Conservation (phyloP, 2,113 vertebrate species). For the Clarias gariepinus region DNA sequence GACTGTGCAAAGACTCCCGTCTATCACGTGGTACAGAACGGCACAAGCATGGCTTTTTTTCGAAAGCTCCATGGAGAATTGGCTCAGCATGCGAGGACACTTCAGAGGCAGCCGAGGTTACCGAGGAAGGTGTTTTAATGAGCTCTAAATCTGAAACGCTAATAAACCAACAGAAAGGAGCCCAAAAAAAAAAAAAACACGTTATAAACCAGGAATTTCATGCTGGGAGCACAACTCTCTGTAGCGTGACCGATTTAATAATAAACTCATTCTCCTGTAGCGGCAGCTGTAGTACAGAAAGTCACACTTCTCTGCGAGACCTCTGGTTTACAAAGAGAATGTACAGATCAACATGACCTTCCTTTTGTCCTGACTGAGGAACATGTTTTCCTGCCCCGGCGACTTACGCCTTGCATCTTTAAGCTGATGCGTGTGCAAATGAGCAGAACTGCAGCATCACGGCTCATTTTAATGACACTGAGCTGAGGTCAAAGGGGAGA, state of each 20-base stretch:
- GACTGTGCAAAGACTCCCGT: neutral
- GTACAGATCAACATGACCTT: neutral
- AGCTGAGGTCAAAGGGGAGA: slow-evolving; percentile 37
- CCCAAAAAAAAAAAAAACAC: slow-evolving; percentile 17
- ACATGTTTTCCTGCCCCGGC: neutral
- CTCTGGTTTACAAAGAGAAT: neutral
- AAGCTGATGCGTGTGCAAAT: neutral
- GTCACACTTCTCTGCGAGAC: neutral
- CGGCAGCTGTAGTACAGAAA: neutral
- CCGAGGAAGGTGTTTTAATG: slow-evolving; percentile 39
- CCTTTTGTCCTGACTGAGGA: neutral
- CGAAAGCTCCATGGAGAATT: neutral
- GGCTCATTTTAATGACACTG: slow-evolving; percentile 17
- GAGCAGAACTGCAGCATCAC: neutral
- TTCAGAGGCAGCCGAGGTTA: slow-evolving; percentile 12
- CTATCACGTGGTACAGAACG: no score
- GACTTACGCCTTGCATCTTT: neutral
- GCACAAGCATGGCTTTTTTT: neutral
- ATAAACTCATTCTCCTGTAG: slow-evolving; percentile 22
- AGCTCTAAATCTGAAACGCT: slow-evolving; percentile 40
- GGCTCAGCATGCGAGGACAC: slow-evolving; percentile 13
- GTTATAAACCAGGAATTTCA: slow-evolving; percentile 39
- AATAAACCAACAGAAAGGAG: slow-evolving; percentile 33
- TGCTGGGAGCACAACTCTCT: slow-evolving; percentile 47
- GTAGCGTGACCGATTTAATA: slow-evolving; percentile 50